Evolutionary conservation across 2,888 invertebrate genomes (phyloP), one percentile per base, ranked within the genome.

Genomic region (Acheta domesticus): DNA sequence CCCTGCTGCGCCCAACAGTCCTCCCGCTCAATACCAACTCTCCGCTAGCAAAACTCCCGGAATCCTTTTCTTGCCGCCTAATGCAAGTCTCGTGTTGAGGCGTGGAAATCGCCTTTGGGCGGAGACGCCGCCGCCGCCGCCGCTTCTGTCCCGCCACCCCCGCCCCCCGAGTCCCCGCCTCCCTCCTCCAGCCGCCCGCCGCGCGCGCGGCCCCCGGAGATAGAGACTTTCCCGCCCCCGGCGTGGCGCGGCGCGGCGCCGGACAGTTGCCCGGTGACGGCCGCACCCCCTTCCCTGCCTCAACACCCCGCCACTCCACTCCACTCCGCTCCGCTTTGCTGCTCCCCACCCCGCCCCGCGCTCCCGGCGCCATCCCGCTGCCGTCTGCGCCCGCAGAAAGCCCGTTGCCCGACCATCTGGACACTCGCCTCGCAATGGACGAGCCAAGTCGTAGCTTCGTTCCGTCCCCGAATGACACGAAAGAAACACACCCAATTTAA

Each of bases 71-170:
- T 80, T 79, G 49, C 75, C 78, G 80, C 50, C 80, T 81, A 81
- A 81, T 81, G 81, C 81, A 81, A 81, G 80, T 76, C 81, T 80
- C 81, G 75, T 81, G 81, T 81, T 76, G 81, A 77, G 80, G 79
- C 80, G 77, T 79, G 81, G 80, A 81, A 81, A 81, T 81, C 81
- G 81, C 81, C 81, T 81, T 81, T 81, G 79, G 81, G 80, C 78
- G 16, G 62, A 62, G 62, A 62, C 62, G 62, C 5, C 62, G 5
- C 5, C 62, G 2, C 19, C 19, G 14, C 62, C 19, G 50, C 19
- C 62, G n/a, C n/a, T n/a, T n/a, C n/a, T n/a, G n/a, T n/a, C 16
- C 19, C 19, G 14, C 62, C 19, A 3, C 19, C 62, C 62, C n/a
- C n/a, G 62, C 14, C 62, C n/a, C n/a, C 62, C 0, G n/a, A n/a